Base-by-base conservation (phyloP, 2,888 invertebrate genomes). In the Phengaris alcon region DNA sequence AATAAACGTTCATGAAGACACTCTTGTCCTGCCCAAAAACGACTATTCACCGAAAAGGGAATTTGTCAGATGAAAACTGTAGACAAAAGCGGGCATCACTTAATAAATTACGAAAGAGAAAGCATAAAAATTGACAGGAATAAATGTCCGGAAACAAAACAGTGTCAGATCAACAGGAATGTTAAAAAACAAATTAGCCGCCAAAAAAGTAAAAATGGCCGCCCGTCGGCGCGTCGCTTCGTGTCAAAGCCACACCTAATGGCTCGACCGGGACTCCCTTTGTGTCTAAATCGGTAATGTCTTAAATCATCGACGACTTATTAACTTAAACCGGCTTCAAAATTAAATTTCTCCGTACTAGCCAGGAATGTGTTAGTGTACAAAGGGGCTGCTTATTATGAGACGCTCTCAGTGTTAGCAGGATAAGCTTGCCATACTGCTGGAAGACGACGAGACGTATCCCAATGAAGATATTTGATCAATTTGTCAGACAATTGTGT, bases 171-270 rank as follows among this genome's bases (percentile, higher is more conserved):
- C 72, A 72, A 72, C 54, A 4, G 70, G 52, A 72, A 52, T 0
- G 52, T 72, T 72, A 52, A 72, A 72, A 72, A 72, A 54, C 72
- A 72, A 72, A 72, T 72, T 72, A 54, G 72, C 72, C 72, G 72
- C 54, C 54, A 72, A 72, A 72, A 72, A 72, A 54, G 22, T 35
- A 35, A 54, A 13, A 54, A 72, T 72, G 72, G 72, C 72, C 35
- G 22, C 64, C 10, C 35, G 70, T 70, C 51, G 54, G 72, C 72
- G 35, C 35, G 69, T 68, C 68, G 35, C 35, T 35, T 44, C 70
- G 22, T 51, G 72, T 35, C 72, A 72, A 54, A 72, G 72, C 72
- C 54, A 22, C 54, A 54, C 72, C 72, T 72, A 72, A 72, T 72
- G 72, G 72, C 52, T 52, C 72, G 72, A 22, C 54, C 1, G 72